Conservation (phyloP, 2,113 vertebrate genomes). For the Hemibagrus wyckioides region DNA sequence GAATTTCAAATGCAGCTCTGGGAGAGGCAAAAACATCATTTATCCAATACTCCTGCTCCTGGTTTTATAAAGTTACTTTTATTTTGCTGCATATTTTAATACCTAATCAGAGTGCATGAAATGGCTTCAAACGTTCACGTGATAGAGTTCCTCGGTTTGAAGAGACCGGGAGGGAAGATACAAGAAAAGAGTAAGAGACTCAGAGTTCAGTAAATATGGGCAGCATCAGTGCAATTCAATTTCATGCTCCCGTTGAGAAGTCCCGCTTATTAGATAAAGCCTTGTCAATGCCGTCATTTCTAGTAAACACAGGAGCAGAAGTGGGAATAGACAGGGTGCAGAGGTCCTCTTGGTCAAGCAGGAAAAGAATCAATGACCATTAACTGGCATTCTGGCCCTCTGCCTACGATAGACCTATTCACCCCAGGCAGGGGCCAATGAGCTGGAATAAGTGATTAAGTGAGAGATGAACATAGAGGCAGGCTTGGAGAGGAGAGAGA, state of each 20-base stretch:
- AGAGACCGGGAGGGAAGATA: slow-evolving; percentile 15
- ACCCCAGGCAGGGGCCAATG: slow-evolving; percentile 38
- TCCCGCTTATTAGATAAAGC: slow-evolving; percentile 54
- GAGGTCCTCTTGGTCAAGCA: slow-evolving; percentile 43
- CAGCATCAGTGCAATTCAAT: slow-evolving; percentile 48
- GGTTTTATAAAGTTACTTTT: neutral
- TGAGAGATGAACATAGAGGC: slow-evolving; percentile 14
- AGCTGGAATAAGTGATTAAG: slow-evolving; percentile 33
- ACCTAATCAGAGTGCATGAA: neutral
- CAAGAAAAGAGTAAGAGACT: slow-evolving; percentile 28
- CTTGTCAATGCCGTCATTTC: slow-evolving; percentile 57
- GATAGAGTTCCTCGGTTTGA: neutral
- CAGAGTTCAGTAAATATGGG: slow-evolving; percentile 40
- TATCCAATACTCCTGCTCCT: neutral
- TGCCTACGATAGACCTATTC: slow-evolving; percentile 31
- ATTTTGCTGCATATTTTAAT: neutral
- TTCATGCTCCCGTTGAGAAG: slow-evolving; percentile 52
- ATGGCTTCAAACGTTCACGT: neutral
- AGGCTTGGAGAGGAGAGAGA: slow-evolving; percentile 10
- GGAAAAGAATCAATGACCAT: slow-evolving; percentile 54
- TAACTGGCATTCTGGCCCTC: slow-evolving; percentile 47
- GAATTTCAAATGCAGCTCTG: neutral
- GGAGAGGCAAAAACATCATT: neutral
- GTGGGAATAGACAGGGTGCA: slow-evolving; percentile 53
- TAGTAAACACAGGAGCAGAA: slow-evolving; percentile 56